These are phyloP conservation scores for Paramisgurnus dabryanus DNA, from an alignment of 2,113 vertebrate genomes.

Conservation along the genomic window DNA sequence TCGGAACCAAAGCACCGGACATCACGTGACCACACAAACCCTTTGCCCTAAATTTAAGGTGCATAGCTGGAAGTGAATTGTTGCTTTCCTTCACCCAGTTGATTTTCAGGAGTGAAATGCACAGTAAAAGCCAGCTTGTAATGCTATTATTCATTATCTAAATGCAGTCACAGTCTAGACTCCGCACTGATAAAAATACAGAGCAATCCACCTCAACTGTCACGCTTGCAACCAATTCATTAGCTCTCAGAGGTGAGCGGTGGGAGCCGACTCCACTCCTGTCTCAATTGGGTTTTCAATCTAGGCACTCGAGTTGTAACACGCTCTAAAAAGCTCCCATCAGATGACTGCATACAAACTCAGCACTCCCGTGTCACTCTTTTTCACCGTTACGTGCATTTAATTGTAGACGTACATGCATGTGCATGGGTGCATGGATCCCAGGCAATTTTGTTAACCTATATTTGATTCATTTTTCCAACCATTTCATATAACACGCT, in stretches of 20 bases:
- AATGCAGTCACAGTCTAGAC: constrained; percentile 60
- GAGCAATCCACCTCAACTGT: constrained; percentile 58
- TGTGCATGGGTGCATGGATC: not conserved
- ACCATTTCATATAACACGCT: not conserved
- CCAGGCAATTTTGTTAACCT: not conserved
- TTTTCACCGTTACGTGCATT: constrained; percentile 46
- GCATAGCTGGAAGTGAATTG: not conserved
- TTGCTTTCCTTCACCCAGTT: constrained; percentile 9
- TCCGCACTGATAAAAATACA: constrained; percentile 62
- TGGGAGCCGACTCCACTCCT: constrained; percentile 55
- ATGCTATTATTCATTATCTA: constrained; percentile 56
- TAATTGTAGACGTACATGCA: constrained; percentile 36
- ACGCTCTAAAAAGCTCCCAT: constrained; percentile 52
- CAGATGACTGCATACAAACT: constrained; percentile 43
- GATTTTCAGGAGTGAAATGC: constrained; percentile 25
- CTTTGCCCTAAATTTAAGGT: constrained; percentile 18
- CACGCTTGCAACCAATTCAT: constrained; percentile 62
- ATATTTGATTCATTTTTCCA: not conserved
- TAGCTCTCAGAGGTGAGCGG: constrained; percentile 57
- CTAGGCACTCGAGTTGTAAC: constrained; percentile 52
- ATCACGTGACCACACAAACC: not conserved
- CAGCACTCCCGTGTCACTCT: constrained; percentile 38
- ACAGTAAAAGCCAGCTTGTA: constrained; percentile 50
- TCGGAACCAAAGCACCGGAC: not conserved
- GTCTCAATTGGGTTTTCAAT: constrained; percentile 58